These are phyloP conservation scores for Hypanus sabinus DNA, from an alignment of 2,113 vertebrate species.

Conservation along the genomic window DNA sequence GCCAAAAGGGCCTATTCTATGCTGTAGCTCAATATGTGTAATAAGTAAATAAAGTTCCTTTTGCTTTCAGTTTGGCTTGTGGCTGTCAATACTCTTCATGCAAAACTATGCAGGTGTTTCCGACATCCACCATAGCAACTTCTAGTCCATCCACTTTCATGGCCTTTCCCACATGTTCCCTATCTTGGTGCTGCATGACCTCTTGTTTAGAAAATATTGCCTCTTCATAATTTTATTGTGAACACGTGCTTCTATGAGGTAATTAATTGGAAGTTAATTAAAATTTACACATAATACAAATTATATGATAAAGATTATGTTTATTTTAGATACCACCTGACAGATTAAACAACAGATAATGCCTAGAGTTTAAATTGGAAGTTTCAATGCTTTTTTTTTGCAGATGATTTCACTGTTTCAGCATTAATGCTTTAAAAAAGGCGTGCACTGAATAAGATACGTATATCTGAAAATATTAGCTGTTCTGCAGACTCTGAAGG, in stretches of 20 bases:
- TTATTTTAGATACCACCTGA: background rate
- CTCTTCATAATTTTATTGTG: background rate
- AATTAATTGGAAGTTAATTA: conserved; percentile 1
- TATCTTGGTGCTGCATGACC: background rate
- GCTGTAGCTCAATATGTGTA: too few species aligned
- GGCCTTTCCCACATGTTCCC: background rate
- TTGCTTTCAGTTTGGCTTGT: background rate
- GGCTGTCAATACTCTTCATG: background rate
- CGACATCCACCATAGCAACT: background rate
- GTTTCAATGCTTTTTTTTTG: too few species aligned
- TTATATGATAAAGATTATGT: background rate
- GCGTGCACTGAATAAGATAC: background rate
- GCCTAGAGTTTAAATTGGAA: background rate
- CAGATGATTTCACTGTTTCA: background rate
- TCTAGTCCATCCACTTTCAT: background rate
- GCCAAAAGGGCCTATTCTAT: too few species aligned
- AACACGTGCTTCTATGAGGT: background rate
- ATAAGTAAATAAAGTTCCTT: background rate
- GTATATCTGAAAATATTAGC: background rate
- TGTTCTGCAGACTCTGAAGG: background rate
- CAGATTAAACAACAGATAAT: background rate
- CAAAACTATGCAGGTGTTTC: background rate
- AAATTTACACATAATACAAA: background rate
- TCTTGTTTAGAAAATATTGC: background rate
- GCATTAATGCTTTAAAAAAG: background rate